Evolutionary conservation across 2,888 invertebrate species (phyloP), one percentile per base, ranked within the genome.

Genomic region (Anthophora plumipes): DNA sequence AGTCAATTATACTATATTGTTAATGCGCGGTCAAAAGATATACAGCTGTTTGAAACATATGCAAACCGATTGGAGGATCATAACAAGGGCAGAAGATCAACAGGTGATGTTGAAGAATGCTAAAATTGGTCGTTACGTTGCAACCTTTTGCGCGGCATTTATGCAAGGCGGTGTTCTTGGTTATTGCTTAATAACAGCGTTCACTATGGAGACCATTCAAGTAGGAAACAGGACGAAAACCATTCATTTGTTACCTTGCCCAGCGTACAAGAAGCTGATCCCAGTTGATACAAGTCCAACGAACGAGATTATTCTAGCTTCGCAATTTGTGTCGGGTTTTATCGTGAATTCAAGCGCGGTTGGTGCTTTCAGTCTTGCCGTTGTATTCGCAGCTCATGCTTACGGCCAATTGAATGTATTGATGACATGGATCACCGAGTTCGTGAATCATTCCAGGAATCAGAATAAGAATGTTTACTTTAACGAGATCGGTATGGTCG

Each of bases 371-470:
- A 83, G 84, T 31, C 20, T 90, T 0, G 79, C 84, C 0, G 83
- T 85, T 9, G 77, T 85, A 11, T 83, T 87, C n/a, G 83, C 85
- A 0, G 75, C 87, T 60, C 90, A 91, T 46, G 88, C 88, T 0
- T 87, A 85, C 48, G 87, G 90, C 0, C 90, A 90, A 46, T 37
- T 89, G n/a, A 55, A 77, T 7, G 80, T 90, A 0, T 25, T 90
- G 7, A 82, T 75, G 54, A 50, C 22, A 0, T 74, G 80, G 74
- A 52, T 90, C 4, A 63, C 82, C 8, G 46, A 84, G 41, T 50
- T 88, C 0, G 69, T 89, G 5, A 74, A 84, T 0, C 63, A 25
- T 7, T 46, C 31, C 0, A 8, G 17, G n/a, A 9, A 25, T 9
- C 12, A 50, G 0, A 31, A 37, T 0, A 46, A 63, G 0, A 39